Conservation (phyloP, 2,888 invertebrate genomes). For the Hemaris fuciformis region DNA sequence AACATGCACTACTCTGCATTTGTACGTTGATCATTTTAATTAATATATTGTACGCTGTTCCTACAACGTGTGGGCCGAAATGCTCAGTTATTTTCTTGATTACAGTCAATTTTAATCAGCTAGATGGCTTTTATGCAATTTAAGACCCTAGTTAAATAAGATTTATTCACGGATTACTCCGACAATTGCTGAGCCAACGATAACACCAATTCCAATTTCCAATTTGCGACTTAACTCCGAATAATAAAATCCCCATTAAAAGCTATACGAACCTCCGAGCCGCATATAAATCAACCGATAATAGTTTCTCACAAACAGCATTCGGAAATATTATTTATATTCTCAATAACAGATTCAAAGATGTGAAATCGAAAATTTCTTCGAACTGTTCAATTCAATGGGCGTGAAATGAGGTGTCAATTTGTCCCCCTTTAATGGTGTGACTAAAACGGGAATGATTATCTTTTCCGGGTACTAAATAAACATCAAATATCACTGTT, state of each 20-base stretch:
- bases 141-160: background rate
- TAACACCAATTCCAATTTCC: background rate
- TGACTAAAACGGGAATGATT: constrained; percentile 8
- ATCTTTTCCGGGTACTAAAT: background rate
- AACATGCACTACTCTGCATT: background rate
- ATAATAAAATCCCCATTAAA: background rate
- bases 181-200: background rate
- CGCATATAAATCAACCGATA: background rate
- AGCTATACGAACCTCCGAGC: background rate
- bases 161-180: background rate
- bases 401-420: constrained; percentile 22
- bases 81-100: background rate
- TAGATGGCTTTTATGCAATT: background rate
- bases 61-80: background rate
- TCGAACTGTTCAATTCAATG: constrained; percentile 16
- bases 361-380: constrained; percentile 5
- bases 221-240: background rate
- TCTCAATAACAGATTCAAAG: background rate
- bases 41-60: background rate
- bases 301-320: background rate
- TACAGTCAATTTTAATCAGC: background rate
- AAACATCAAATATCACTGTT: background rate
- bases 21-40: constrained; percentile 5
- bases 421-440: constrained; percentile 22
- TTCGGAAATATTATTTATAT: background rate